Evolutionary conservation across 2,113 vertebrate genomes (phyloP), one percentile per base, ranked within the genome.

Genomic region (Ovis aries): DNA sequence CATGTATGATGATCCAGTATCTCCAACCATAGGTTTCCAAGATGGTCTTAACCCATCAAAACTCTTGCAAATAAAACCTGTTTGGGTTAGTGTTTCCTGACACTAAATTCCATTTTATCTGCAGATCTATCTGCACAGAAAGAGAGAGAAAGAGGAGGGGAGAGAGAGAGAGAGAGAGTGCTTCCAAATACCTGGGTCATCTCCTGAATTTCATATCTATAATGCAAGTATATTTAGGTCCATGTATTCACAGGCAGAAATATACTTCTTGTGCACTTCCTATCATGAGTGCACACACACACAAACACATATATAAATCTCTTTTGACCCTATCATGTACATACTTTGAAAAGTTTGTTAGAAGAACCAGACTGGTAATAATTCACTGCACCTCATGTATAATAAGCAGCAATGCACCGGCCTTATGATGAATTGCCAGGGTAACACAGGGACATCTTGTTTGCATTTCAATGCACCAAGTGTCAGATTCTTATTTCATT

Each of bases 401-500:
- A 99, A 99, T 99, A 99, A 99, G 99, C 99, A 99, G 99, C 99
- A 99, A 98, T 98, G 98, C 98, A 96, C 98, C 62, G 97, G 99
- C 99, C 99, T 99, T 99, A 99, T 99, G 99, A 99, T 99, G 99
- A 99, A 99, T 99, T 99, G 99, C 99, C 98, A 98, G 99, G 98
- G 99, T 99, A 99, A 99, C 98, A 95, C 98, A 99, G 99, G 99
- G 99, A 99, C 99, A 99, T 99, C 99, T 99, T 99, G 99, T 99
- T 99, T 99, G 99, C 99, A 99, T 99, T 99, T 99, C 99, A 99
- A 99, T 99, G 98, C 98, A 96, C 98, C 98, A 97, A 99, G 99
- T 99, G 99, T 99, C 99, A 99, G 99, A 99, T 99, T 99, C 99
- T 99, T 99, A 99, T 99, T 99, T 99, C 99, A 99, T 99, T 99